Base-by-base conservation (phyloP, 2,797 vertebrate genomes). In the Enteromius unitaeniatus region DNA sequence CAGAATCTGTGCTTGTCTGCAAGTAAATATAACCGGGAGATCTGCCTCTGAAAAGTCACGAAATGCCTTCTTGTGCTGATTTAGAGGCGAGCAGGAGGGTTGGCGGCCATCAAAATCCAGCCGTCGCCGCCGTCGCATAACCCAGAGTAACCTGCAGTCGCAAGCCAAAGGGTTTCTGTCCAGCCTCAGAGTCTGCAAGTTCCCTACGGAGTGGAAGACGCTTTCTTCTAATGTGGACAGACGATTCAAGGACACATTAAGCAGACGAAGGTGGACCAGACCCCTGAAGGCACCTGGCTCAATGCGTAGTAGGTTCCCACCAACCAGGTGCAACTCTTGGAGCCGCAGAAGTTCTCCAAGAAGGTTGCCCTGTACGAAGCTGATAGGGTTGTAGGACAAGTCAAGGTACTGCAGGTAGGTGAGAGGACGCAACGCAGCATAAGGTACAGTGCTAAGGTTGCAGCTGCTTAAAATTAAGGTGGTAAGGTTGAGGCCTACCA, bases 311-410 rank as follows among this genome's bases (percentile, higher is more conserved):
- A 98, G 93, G 85, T 86, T 89, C 0, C 95, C 96, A 0, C 96
- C 96, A 0, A 94, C 95, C 40, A 98, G 90, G 42, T 96, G 96
- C 4, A 98, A 90, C 90, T 98, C 96, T 87, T 96, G 96, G 53
- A 98, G 95, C 83, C 95, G 92, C 26, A 94, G 86, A 55, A 98
- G 90, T 78, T 95, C 91, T 0, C 92, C 92, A 10, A 98, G 90
- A 47, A 93, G 88, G 49, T 93, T 92, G 34, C 94, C 93, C 11
- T 93, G 93, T 87, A 97, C 94, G 15, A 89, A 88, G 0, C 93
- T 93, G 89, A 98, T 97, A 40, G 97, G 97, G 90, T 98, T 98
- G 91, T 95, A 93, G 65, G 97, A 98, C n/a, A 98, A 91, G 86
- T 98, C 97, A 75, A 98, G 91, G 86, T 90, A 94, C 80, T 84